These are phyloP conservation scores for Eilema griseolum DNA, from an alignment of 2,888 invertebrate species.

Conservation along the genomic window DNA sequence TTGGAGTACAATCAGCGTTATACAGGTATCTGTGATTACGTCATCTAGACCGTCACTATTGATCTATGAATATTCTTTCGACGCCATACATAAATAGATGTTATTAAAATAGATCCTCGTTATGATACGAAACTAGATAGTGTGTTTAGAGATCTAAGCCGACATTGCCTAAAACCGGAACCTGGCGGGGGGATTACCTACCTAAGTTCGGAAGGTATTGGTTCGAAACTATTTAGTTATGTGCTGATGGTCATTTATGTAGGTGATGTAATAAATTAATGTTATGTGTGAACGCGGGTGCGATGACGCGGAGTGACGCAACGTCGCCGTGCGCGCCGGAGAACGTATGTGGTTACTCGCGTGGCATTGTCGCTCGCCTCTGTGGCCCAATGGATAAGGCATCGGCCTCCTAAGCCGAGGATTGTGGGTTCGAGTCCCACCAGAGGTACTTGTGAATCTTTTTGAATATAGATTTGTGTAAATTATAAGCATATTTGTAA, in stretches of 20 bases:
- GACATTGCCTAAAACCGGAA: neutral
- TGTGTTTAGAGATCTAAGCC: neutral
- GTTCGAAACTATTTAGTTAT: conserved; percentile 21
- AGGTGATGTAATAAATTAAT: conserved; percentile 46
- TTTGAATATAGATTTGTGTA: conserved; percentile 54
- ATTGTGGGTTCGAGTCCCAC: conserved; percentile 95
- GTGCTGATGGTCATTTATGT: conserved; percentile 21
- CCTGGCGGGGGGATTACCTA: neutral
- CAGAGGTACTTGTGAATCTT: conserved; percentile 89
- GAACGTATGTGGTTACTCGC: conserved; percentile 88
- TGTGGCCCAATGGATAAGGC: conserved; percentile 95
- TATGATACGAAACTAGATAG: neutral
- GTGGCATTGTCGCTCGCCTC: conserved; percentile 94
- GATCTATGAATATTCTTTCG: conserved; percentile 2
- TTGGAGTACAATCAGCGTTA: neutral
- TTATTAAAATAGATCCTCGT: neutral
- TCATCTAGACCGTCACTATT: neutral
- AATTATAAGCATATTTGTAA: conserved; percentile 5
- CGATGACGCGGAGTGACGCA: conserved; percentile 68
- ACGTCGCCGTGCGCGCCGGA: conserved; percentile 61
- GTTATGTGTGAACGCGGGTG: conserved; percentile 62
- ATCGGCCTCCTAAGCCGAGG: conserved; percentile 95
- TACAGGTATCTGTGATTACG: neutral
- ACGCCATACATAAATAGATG: neutral
- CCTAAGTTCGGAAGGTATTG: neutral